Evolutionary conservation across 2,797 vertebrate genomes (phyloP), one percentile per base, ranked within the genome.

Genomic region (Rachycentron canadum): DNA sequence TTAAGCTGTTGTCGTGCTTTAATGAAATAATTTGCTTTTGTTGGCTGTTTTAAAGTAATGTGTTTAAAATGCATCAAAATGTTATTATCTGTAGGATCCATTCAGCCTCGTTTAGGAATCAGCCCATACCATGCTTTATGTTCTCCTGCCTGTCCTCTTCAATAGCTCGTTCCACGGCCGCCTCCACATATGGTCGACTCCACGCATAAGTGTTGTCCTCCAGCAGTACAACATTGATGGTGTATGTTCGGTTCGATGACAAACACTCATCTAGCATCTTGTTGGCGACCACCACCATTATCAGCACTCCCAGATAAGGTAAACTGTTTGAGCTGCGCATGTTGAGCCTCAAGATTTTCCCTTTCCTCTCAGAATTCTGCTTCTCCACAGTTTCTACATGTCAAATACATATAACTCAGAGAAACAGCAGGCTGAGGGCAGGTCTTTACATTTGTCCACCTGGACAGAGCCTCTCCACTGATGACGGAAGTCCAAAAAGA

Each of bases 181-280:
- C 58, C 87, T 79, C 0, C 64, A 99, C 92, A 50, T 72, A 89
- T 0, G 67, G 57, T 21, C 89, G 57, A 43, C 91, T 91, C 90
- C 95, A 94, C 25, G 80, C 87, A 8, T 96, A 96, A 13, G 87
- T 92, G 1, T 90, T 88, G 86, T 97, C 96, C 84, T 97, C 96
- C 94, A 98, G 93, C 56, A 98, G 93, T 73, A 98, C 96, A 13
- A 98, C 95, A 3, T 96, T 98, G 79, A 99, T 94, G 40, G 83
- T 81, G 12, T 94, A 96, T 1, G 0, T 82, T 0, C 0, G 75
- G 0, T 85, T 79, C 1, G 47, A 55, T 0, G 0, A 9, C 59
- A 93, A 66, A 50, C 90, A 93, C 0, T 88, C 40, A 2, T 91
- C 84, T 58, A 95, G 81, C 43, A 90, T 82, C n/a, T 81, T 47